Percentiles rank a stretch among this genome's conserved stretches.
These are phyloP conservation scores for Fistularia commersonii DNA, from an alignment of 2,797 vertebrate genomes.

Conservation along the genomic window DNA sequence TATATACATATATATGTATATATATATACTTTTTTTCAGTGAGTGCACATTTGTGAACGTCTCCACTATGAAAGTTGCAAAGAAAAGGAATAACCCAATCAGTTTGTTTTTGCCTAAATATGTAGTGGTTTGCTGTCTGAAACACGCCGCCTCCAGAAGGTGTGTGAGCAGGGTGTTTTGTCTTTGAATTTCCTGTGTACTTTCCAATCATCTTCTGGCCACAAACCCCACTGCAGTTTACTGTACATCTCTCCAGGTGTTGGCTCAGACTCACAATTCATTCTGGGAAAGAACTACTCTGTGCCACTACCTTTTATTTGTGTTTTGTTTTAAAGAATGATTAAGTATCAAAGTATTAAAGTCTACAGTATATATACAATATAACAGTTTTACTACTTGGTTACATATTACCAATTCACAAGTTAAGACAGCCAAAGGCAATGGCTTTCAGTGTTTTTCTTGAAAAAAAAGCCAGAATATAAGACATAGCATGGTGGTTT, in stretches of 20 bases:
- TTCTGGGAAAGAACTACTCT: conserved; percentile 22
- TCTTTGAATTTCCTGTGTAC: conserved; percentile 22
- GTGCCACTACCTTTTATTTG: conserved; percentile 15
- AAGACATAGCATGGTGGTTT: not conserved
- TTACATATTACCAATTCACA: conserved; percentile 11
- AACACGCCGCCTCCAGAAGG: conserved; percentile 26
- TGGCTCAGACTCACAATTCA: conserved; percentile 18
- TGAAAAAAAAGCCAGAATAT: not conserved
- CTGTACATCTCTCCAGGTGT: conserved; percentile 5
- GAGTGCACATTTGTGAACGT: conserved; percentile 37
- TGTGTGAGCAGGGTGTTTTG: conserved; percentile 10
- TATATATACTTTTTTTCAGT: not conserved
- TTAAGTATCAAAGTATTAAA: conserved; percentile 7
- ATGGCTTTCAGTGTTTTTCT: not conserved
- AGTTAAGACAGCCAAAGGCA: conserved; percentile 9
- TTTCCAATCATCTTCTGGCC: conserved; percentile 27
- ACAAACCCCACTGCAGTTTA: conserved; percentile 21
- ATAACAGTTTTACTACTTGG: conserved; percentile 11
- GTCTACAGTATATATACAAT: no score
- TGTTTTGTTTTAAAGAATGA: conserved; percentile 11
- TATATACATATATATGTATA: conserved; percentile 25
- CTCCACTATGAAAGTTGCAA: conserved; percentile 2
- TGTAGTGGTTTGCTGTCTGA: conserved; percentile 9
- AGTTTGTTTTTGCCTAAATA: conserved; percentile 25
- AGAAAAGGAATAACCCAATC: conserved; percentile 19